phyloP scores from a whole-genome alignment of 2,888 invertebrate genomes.

The Smittia aterrima region DNA sequence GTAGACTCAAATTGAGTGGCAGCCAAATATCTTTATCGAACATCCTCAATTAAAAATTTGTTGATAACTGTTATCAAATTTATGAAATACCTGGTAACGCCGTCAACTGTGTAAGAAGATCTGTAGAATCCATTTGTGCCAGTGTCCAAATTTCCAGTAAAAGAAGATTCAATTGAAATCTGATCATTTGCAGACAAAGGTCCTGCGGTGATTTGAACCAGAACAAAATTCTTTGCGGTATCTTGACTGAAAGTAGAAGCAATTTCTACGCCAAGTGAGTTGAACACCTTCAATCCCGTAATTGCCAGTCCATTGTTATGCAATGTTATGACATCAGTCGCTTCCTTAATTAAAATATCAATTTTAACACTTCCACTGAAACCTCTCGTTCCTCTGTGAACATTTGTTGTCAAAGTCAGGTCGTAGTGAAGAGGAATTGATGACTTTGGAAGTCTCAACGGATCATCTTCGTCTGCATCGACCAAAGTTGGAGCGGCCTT shows the following conservation, averaged over 20 bases:
- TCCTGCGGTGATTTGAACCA: neutral
- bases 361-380: constrained; percentile 3
- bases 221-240: neutral
- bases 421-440: constrained; percentile 3
- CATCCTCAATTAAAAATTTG: constrained; percentile 2
- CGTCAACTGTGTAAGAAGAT: neutral
- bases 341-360: neutral
- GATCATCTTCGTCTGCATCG: constrained; percentile 13
- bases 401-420: neutral
- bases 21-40: constrained; percentile 53
- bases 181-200: neutral
- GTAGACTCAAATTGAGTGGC: constrained; percentile 63
- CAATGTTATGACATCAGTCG: neutral
- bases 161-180: neutral
- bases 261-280: neutral
- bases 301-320: constrained; percentile 7
- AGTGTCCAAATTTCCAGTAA: neutral
- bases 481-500: neutral
- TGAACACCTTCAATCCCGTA: neutral
- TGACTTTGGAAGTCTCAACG: neutral
- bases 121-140: constrained; percentile 2
- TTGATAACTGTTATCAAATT: neutral
- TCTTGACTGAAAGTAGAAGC: neutral
- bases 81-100: constrained; percentile 45
- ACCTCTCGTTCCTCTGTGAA: constrained; percentile 5